Conservation (phyloP, 2,888 invertebrate genomes). For the Cyrtodaria siliqua region DNA sequence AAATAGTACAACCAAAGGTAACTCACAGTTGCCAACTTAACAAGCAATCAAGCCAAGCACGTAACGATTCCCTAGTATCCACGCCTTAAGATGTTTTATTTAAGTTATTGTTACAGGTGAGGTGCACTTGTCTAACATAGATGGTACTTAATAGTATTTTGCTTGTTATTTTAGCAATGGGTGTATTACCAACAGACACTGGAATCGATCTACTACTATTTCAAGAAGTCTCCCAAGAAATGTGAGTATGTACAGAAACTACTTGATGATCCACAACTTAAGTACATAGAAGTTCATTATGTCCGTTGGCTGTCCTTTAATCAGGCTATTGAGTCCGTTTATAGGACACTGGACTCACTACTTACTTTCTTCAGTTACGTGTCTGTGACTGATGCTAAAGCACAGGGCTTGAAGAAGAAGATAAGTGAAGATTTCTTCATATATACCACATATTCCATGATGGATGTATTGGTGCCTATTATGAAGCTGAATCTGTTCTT, state of each 20-base stretch:
- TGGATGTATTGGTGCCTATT: slow-evolving; percentile 46
- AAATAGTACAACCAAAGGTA: no score
- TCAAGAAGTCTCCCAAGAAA: slow-evolving; percentile 42
- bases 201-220: slow-evolving; percentile 52
- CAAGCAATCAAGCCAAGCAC: no score
- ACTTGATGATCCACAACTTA: slow-evolving; percentile 39
- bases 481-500: slow-evolving; percentile 35
- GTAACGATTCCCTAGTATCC: no score
- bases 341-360: slow-evolving; percentile 43
- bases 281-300: slow-evolving; percentile 45
- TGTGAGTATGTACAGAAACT: slow-evolving; percentile 36
- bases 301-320: slow-evolving; percentile 53
- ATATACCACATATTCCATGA: slow-evolving; percentile 32
- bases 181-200: slow-evolving; percentile 33
- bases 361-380: slow-evolving; percentile 36
- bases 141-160: no score
- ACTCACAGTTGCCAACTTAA: no score
- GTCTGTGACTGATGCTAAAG: slow-evolving; percentile 42
- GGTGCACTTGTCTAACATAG: no score
- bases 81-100: no score
- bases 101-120: no score
- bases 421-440: slow-evolving; percentile 48
- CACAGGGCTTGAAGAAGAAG: slow-evolving; percentile 44
- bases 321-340: slow-evolving; percentile 43
- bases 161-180: no score